Evolutionary conservation across 2,888 invertebrate species (phyloP).

Genomic region (Melinaea menophilus): DNA sequence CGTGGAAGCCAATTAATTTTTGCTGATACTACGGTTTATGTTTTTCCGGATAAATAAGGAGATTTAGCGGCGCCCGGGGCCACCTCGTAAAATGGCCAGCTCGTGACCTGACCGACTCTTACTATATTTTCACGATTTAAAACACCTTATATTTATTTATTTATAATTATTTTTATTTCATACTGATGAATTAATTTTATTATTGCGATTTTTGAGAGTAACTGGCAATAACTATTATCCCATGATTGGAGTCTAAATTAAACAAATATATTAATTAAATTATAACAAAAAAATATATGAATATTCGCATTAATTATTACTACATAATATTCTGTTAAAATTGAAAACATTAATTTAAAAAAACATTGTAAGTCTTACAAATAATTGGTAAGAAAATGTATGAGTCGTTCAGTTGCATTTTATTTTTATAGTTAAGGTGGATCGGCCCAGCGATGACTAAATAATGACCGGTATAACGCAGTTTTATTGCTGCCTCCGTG

Average conservation of each 20-base stretch:
- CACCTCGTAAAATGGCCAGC: slow-evolving; percentile 65
- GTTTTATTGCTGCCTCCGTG: slow-evolving; percentile 75
- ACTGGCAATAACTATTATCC: neutral
- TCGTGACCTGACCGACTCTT: slow-evolving; percentile 59
- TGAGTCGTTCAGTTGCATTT: slow-evolving; percentile 68
- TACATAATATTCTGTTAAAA: neutral
- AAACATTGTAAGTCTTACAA: neutral
- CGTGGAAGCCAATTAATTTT: slow-evolving; percentile 74
- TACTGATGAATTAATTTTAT: neutral
- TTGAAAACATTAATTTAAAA: neutral
- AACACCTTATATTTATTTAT: slow-evolving; percentile 20
- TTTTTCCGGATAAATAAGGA: slow-evolving; percentile 74
- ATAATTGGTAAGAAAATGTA: slow-evolving; percentile 31
- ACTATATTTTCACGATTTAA: slow-evolving; percentile 54
- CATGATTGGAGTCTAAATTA: too few relatives aligned
- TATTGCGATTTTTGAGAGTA: neutral
- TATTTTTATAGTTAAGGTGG: slow-evolving; percentile 55
- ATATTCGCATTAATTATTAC: too few relatives aligned
- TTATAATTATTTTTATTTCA: neutral
- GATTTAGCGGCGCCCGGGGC: slow-evolving; percentile 69
- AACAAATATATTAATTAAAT: too few relatives aligned
- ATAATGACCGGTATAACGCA: slow-evolving; percentile 77
- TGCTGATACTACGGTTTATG: slow-evolving; percentile 73
- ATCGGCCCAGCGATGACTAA: slow-evolving; percentile 73
- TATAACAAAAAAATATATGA: too few relatives aligned